Conservation (phyloP, 2,797 vertebrate species). For the Falco novaeseelandiae region DNA sequence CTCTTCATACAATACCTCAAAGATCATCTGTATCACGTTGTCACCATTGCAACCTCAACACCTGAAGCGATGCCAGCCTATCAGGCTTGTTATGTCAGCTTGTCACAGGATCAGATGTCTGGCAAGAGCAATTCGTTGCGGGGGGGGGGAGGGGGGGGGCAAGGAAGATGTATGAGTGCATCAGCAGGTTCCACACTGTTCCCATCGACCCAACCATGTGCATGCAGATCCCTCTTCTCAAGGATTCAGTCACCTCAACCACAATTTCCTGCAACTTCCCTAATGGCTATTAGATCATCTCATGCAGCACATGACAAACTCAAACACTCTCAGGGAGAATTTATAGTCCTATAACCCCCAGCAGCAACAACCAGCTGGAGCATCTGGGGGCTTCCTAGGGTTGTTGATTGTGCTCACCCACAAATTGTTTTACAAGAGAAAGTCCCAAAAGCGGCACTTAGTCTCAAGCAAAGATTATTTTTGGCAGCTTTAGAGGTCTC, state of each 20-base stretch:
- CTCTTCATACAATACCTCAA: neutral
- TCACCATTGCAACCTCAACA: neutral
- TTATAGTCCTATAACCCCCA: neutral
- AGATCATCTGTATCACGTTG: neutral
- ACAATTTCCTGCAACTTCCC: neutral
- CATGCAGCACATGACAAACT: neutral
- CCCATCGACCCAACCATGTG: accelerated
- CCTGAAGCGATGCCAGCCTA: neutral
- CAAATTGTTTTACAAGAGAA: neutral
- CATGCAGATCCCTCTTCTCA: neutral
- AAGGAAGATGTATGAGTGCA: neutral
- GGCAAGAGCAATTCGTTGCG: neutral
- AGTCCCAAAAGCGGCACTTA: accelerated
- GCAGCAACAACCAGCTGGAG: neutral
- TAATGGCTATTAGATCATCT: neutral
- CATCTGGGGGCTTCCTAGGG: neutral
- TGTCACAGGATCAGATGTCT: accelerated
- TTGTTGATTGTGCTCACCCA: neutral
- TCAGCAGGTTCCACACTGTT: neutral
- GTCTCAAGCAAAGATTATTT: constrained; percentile 23
- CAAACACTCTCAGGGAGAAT: neutral
- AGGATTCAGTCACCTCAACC: neutral
- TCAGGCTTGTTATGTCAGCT: neutral
- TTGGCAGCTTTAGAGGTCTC: constrained; percentile 30
- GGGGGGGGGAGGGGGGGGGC: too few relatives aligned